Evolutionary conservation across 2,113 vertebrate species (phyloP).

Genomic region (Semnornis frantzii): DNA sequence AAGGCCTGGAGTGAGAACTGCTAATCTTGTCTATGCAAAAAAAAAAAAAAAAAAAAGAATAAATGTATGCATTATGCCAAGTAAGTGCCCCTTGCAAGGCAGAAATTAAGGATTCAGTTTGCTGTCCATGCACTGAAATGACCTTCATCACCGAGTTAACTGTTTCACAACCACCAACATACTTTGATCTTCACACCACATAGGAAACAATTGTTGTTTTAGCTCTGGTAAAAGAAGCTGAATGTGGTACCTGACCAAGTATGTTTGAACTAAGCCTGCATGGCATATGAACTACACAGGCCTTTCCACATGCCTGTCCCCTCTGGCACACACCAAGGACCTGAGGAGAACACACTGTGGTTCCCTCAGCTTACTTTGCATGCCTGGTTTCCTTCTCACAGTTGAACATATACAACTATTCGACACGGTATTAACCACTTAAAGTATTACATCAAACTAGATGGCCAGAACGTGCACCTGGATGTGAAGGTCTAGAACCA

Average conservation of each 20-base stretch:
- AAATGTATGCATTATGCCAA: background rate
- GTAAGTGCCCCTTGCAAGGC: background rate
- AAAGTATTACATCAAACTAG: background rate
- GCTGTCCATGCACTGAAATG: background rate
- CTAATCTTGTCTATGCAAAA: background rate
- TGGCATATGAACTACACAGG: background rate
- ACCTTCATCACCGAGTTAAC: background rate
- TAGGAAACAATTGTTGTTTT: background rate
- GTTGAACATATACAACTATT: background rate
- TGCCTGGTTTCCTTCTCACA: background rate
- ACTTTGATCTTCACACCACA: background rate
- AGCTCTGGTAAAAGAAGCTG: background rate
- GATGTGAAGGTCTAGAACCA: background rate
- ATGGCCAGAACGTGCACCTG: background rate
- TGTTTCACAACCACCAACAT: background rate
- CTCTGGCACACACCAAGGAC: background rate
- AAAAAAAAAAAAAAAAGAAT: background rate
- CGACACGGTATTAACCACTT: background rate
- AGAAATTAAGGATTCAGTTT: background rate
- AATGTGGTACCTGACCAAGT: background rate
- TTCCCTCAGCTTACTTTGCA: background rate
- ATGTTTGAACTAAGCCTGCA: fast-evolving
- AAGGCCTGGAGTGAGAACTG: background rate
- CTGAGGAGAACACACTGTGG: background rate
- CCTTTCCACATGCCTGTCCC: background rate